Percentiles rank a stretch among this genome's conserved stretches.
These are phyloP conservation scores for Otus scops DNA, from an alignment of 2,797 vertebrate species.

Conservation along the genomic window DNA sequence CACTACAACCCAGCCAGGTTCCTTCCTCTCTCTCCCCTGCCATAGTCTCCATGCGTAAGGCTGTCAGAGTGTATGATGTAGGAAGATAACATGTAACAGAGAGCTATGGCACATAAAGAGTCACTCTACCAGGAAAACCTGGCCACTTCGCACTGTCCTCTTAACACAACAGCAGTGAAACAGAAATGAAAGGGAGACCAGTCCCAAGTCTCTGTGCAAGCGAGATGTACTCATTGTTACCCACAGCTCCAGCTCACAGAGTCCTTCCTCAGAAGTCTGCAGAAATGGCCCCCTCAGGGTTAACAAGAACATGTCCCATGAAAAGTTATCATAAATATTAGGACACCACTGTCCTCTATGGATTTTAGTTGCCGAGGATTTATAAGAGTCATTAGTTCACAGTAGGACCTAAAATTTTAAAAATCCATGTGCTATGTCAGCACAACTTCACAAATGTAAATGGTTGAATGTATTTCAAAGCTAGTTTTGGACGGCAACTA, in stretches of 20 bases:
- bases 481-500: not conserved
- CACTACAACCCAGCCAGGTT: not conserved
- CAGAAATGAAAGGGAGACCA: not conserved
- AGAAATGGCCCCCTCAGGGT: not conserved
- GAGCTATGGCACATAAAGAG: not conserved
- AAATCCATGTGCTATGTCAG: not conserved
- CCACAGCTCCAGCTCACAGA: not conserved
- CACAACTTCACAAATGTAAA: not conserved
- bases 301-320: not conserved
- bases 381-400: not conserved
- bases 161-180: not conserved
- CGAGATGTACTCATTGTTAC: not conserved
- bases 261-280: not conserved
- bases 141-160: not conserved
- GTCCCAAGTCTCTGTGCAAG: not conserved
- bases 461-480: not conserved
- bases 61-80: fast-evolving
- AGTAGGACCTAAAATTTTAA: not conserved
- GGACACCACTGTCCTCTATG: not conserved
- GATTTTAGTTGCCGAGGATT: not conserved
- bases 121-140: not conserved
- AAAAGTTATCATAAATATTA: not conserved
- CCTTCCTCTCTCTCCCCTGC: not conserved
- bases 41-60: fast-evolving
- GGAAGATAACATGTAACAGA: not conserved